Conservation (phyloP, 2,797 vertebrate genomes). For the Pseudocheirus occidentalis region DNA sequence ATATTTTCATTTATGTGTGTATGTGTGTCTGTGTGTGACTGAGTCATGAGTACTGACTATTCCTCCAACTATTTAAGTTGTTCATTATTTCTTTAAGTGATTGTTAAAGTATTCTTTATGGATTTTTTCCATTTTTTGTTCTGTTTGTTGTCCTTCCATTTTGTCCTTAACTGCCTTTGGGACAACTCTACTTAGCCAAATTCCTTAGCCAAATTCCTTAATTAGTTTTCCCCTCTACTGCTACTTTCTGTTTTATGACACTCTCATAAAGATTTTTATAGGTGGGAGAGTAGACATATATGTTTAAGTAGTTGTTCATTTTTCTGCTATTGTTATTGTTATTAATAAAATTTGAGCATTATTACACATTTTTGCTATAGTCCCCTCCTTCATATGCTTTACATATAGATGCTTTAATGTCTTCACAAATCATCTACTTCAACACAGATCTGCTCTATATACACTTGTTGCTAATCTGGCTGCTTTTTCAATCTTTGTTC, state of each 20-base stretch:
- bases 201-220: not conserved
- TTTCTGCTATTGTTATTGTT: not conserved
- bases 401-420: not conserved
- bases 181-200: not conserved
- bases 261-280: not conserved
- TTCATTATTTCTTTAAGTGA: not conserved
- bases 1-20: not conserved
- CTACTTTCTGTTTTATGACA: not conserved
- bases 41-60: not conserved
- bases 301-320: not conserved
- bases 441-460: not conserved
- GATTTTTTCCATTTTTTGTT: not conserved
- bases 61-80: not conserved
- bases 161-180: not conserved
- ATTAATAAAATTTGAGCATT: not conserved
- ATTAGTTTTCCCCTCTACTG: not conserved
- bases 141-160: not conserved
- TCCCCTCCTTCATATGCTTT: not conserved
- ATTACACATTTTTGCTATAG: not conserved
- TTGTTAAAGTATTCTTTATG: not conserved
- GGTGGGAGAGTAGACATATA: not conserved
- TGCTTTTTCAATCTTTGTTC: not conserved
- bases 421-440: not conserved
- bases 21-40: not conserved
- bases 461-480: not conserved